Base-by-base conservation (phyloP, 2,888 invertebrate species). In the Drosophila putrida region DNA sequence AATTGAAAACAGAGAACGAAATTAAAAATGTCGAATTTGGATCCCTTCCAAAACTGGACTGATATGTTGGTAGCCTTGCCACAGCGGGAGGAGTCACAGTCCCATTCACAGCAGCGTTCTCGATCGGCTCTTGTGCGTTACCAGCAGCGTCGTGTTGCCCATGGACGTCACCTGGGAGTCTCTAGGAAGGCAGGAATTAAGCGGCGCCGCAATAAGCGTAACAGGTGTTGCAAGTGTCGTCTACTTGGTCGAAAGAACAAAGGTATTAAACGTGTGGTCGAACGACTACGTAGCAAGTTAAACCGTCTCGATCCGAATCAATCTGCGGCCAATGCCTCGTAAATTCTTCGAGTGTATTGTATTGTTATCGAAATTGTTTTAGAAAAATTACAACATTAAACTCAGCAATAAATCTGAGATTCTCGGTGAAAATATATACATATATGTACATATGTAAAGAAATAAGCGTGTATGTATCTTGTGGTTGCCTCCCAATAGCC, bases 401-500 rank as follows among this genome's bases (percentile, higher is more conserved):
- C 25, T 11, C 11, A 25, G 3, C 43, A 43, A 25, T 43, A 43
- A 43, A 43, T 43, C 43, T 11, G 25, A 43, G 43, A 25, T 4
- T 27, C 6, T 13, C n/a, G 25, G 43, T 43, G 43, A n/a, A 43
- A 25, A 43, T 43, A 43, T 35, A 35, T 4, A 10, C 35, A 44
- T n/a, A 11, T 55, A 0, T 36, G 31, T 35, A 13, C 15, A 38
- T 28, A 3, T 58, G 5, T 50, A 33, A 27, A 38, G 43, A n/a
- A 11, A 28, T 53, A 31, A 28, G 15, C 38, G 15, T 36, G n/a
- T 25, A 11, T 59, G 20, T 35, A 5, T 35, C 49, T 49, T 57
- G 33, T 31, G 20, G 6, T 39, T 8, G 38, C 28, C 38, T 10
- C 65, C 38, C 60, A 27, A 55, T 47, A 31, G 61, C 62, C 31